Percentiles rank a stretch among this genome's conserved stretches.
Evolutionary conservation across 1,140 invertebrate genomes (phyloP).

Genomic region (Drosophila baimaii): DNA sequence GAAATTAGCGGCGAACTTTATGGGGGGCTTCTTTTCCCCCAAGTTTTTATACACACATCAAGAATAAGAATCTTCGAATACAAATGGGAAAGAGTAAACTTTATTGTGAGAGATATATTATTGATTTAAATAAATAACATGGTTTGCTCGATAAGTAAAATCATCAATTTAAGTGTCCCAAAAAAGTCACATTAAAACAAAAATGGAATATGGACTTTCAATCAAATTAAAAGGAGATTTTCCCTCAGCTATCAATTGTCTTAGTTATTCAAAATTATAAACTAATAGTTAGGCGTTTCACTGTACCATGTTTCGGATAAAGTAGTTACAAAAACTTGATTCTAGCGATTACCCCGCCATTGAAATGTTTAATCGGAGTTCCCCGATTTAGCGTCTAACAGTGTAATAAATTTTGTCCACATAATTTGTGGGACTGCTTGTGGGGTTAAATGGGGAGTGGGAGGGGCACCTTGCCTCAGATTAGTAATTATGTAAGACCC

Average conservation of each 20-base stretch:
- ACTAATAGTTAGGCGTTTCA: not conserved
- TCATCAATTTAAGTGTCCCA: too few species aligned
- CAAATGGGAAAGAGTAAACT: not conserved
- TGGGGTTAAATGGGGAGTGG: not conserved
- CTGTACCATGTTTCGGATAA: not conserved
- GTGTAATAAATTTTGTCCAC: slow-evolving; percentile 70
- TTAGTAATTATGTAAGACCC: slow-evolving; percentile 72
- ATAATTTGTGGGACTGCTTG: slow-evolving; percentile 56
- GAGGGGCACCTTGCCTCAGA: slow-evolving; percentile 53
- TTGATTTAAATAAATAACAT: too few species aligned
- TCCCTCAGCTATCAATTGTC: not conserved
- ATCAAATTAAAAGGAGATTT: too few species aligned
- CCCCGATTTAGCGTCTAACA: slow-evolving; percentile 37
- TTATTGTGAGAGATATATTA: too few species aligned
- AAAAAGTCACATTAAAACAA: too few species aligned
- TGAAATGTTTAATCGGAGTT: slow-evolving; percentile 36
- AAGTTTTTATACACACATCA: not conserved
- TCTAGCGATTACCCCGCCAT: slow-evolving; percentile 1
- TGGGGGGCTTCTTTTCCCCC: not conserved
- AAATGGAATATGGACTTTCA: too few species aligned
- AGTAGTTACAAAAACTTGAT: not conserved
- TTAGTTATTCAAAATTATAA: not conserved
- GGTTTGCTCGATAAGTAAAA: too few species aligned
- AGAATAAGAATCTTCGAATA: not conserved
- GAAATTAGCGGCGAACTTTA: not conserved